These are phyloP conservation scores for Sinonovacula constricta DNA, from an alignment of 1,140 invertebrate species.

Conservation along the genomic window DNA sequence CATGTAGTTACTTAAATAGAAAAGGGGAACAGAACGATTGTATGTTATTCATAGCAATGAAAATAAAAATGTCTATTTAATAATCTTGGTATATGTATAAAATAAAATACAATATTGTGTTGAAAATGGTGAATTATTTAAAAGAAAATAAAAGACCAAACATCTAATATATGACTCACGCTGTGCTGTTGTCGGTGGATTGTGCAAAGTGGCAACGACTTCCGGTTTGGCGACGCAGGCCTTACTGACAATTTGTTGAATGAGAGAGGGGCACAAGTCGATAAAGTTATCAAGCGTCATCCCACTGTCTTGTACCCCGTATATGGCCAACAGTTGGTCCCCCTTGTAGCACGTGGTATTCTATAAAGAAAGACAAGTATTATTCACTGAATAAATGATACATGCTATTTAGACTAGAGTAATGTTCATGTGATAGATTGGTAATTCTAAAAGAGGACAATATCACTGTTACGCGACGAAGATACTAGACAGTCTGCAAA, in stretches of 20 bases:
- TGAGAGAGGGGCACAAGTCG: constrained; percentile 51
- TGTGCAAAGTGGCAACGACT: constrained; percentile 47
- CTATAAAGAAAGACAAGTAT: constrained; percentile 5
- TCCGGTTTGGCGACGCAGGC: constrained; percentile 16
- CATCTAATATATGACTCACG: constrained; percentile 24
- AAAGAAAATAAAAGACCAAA: constrained; percentile 2
- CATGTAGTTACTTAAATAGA: too few relatives aligned
- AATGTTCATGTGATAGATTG: too few relatives aligned
- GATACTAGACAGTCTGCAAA: too few relatives aligned
- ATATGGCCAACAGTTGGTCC: constrained; percentile 33
- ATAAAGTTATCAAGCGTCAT: constrained; percentile 8
- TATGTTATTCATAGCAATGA: too few relatives aligned
- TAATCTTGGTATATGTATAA: too few relatives aligned
- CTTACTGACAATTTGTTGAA: constrained; percentile 14
- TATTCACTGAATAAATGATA: too few relatives aligned
- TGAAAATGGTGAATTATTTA: neutral
- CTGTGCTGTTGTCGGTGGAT: constrained; percentile 35
- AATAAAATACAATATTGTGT: neutral
- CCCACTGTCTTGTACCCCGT: constrained; percentile 3
- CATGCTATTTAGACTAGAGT: too few relatives aligned
- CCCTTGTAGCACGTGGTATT: constrained; percentile 41
- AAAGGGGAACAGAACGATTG: too few relatives aligned
- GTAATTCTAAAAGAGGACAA: too few relatives aligned
- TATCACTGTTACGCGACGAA: too few relatives aligned
- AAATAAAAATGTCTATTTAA: too few relatives aligned